Percentiles rank a stretch among this genome's conserved stretches.
phyloP scores from a whole-genome alignment of 2,888 invertebrate species.

The Cheilosia vulpina region DNA sequence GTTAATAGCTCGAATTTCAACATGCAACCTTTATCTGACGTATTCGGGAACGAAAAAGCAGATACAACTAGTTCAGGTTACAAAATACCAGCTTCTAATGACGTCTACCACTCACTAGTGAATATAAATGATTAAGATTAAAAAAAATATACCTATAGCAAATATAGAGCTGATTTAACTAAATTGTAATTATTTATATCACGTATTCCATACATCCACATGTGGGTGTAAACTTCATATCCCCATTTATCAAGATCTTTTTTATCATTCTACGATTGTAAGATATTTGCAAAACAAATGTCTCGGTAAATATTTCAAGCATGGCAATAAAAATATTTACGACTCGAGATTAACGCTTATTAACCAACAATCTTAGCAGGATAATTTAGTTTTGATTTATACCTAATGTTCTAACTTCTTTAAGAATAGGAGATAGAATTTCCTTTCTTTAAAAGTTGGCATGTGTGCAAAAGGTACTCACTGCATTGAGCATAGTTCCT shows the following conservation, averaged over 20 bases:
- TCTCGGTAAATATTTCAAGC: conserved; percentile 4
- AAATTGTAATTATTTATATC: conserved; percentile 8
- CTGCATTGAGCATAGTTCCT: too few species aligned
- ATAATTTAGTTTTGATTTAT: not conserved
- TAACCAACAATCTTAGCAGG: not conserved
- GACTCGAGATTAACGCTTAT: conserved; percentile 1
- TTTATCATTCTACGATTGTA: not conserved
- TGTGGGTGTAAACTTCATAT: not conserved
- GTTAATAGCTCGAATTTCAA: too few species aligned
- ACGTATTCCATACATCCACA: not conserved
- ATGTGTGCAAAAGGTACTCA: too few species aligned
- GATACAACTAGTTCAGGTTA: not conserved
- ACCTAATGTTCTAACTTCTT: not conserved
- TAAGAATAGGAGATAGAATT: too few species aligned
- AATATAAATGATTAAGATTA: not conserved
- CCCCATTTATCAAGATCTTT: not conserved
- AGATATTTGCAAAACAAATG: conserved; percentile 23
- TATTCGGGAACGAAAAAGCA: not conserved
- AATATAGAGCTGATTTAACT: not conserved
- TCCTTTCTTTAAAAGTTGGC: too few species aligned
- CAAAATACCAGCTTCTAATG: not conserved
- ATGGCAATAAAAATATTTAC: conserved; percentile 34
- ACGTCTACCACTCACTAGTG: not conserved
- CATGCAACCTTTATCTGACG: too few species aligned
- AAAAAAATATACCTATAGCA: not conserved